phyloP scores from a whole-genome alignment of 2,888 invertebrate genomes.

The Acrobasis suavella region DNA sequence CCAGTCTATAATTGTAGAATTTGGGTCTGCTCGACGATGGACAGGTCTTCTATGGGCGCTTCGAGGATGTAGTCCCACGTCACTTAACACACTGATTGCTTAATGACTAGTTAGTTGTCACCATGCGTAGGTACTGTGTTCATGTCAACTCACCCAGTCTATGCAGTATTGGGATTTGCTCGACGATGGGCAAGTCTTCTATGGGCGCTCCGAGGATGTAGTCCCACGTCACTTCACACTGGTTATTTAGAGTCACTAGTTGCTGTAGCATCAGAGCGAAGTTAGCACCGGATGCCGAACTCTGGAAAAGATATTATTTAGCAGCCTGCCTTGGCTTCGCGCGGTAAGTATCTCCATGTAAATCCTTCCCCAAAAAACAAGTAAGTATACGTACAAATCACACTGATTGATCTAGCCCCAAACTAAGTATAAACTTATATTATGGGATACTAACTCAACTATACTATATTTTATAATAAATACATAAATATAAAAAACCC shows the following conservation, averaged over 20 bases:
- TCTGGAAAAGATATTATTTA: constrained; percentile 52
- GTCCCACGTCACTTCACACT: constrained; percentile 87
- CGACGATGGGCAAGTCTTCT: constrained; percentile 90
- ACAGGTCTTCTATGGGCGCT: constrained; percentile 88
- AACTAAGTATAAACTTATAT: too few relatives aligned
- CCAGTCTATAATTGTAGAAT: constrained; percentile 78
- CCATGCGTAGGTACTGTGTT: too few relatives aligned
- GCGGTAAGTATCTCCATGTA: too few relatives aligned
- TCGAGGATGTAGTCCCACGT: constrained; percentile 87
- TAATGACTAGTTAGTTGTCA: constrained; percentile 85
- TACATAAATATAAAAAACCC: too few relatives aligned
- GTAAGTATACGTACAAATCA: too few relatives aligned
- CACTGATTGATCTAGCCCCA: too few relatives aligned
- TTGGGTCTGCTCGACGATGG: constrained; percentile 92
- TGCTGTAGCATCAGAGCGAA: constrained; percentile 86
- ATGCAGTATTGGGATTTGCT: constrained; percentile 91
- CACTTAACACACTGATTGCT: constrained; percentile 90
- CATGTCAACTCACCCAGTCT: constrained; percentile 77
- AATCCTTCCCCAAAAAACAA: too few relatives aligned
- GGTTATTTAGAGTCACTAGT: constrained; percentile 87
- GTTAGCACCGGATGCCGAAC: constrained; percentile 82
- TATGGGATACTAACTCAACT: too few relatives aligned
- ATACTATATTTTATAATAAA: too few relatives aligned
- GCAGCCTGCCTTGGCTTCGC: too few relatives aligned
- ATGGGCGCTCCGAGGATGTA: constrained; percentile 87